Base-by-base conservation (phyloP, 2,113 vertebrate genomes). In the Bolborhynchus lineola region DNA sequence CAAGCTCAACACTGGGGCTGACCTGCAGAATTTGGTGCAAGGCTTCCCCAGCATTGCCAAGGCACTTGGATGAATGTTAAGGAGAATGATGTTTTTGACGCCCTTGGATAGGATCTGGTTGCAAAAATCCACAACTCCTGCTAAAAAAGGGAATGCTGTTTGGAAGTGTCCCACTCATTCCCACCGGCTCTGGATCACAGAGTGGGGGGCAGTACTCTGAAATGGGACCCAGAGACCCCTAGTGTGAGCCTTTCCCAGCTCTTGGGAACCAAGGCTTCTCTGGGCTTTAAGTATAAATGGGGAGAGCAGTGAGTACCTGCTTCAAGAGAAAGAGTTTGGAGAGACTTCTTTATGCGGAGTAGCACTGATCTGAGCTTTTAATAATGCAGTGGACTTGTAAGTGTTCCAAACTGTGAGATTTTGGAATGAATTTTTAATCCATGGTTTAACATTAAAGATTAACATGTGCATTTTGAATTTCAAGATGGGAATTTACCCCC, bases 341-440 rank as follows among this genome's bases (percentile, higher is more conserved):
- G 92, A 95, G 64, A 90, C 76, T 91, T 83, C 90, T 72, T 88
- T 92, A 71, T 84, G 76, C 16, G 94, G 92, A 97, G 91, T 95
- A 81, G 85, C 92, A 81, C 65, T 78, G 93, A 82, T 93, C 85
- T 93, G 89, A 86, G 50, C 70, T 97, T 96, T 96, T 97, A 96
- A 97, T 97, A 97, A 96, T 97, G 93, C 82, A 98, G 74, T 84
- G 95, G 78, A 92, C 94, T 91, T 98, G 96, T 97, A 97, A 98
- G 92, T 95, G 96, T 97, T 97, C 86, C 93, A 97, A 97, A 97
- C 86, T 92, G 65, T 94, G 95, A 97, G 95, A 90, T 97, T 92
- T 96, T 91, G 86, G 77, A 96, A 96, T 98, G 75, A 97, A 97
- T 97, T 97, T 98, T 98, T 97, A 98, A 98, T 97, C 82, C 33